Base-by-base conservation (phyloP, 2,113 vertebrate species). In the Phyllopteryx taeniolatus region DNA sequence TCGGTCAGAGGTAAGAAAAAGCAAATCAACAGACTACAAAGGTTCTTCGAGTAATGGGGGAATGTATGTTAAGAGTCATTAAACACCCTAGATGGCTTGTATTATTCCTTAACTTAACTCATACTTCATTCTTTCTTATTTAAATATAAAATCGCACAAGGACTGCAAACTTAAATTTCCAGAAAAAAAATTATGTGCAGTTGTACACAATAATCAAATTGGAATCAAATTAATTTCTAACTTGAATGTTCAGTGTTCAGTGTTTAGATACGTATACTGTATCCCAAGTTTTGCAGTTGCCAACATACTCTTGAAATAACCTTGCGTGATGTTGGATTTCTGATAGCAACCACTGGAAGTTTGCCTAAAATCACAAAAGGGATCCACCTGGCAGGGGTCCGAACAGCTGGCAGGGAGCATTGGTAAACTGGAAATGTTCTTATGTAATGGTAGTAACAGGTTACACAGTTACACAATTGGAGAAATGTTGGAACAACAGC, bases 341-440 rank as follows among this genome's bases (percentile, higher is more conserved):
- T 47, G 53, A 75, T 14, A 7, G 6, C 1, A 66, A 43, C 12
- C 35, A 43, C 46, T 14, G 1, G 17, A 65, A 17, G 8, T 47
- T 72, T 76, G 72, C 61, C 46, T 61, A 57, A 33, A 8, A 64
- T 53, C 57, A 31, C 43, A 68, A 59, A 77, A 14, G 15, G 51
- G 67, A 35, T 59, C 15, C 2, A 14, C 4, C 60, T 75, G 75
- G 72, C 64, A 44, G 63, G 2, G 43, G 22, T 46, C 59, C 75
- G 71, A 63, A 61, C 72, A 69, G 44, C 65, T 75, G 68, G 43
- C 42, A 78, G 72, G 65, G 72, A 54, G 66, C 62, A 64, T 70
- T 59, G 44, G 70, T 63, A 78, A 79, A 79, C 70, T n/a, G 70
- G 72, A 35, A 64, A 73, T n/a, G 63, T 70, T 67, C 65, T 60